Evolutionary conservation across 1,140 invertebrate genomes (phyloP).

Genomic region (Eriosoma lanigerum): DNA sequence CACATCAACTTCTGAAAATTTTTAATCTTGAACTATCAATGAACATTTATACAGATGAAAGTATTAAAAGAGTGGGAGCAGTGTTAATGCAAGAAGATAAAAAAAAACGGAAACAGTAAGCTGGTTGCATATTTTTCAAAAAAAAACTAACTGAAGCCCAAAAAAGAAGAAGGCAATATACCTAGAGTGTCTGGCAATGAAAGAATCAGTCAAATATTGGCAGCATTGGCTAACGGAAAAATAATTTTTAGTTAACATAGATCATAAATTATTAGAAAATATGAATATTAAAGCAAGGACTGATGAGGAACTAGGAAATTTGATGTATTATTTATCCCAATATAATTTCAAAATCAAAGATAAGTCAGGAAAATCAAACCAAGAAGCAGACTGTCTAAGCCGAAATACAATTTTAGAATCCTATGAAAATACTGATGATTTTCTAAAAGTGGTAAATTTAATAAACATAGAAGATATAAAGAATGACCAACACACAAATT

Average conservation of each 20-base stretch:
- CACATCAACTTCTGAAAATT: slow-evolving; percentile 40
- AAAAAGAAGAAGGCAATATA: slow-evolving; percentile 57
- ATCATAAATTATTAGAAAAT: slow-evolving; percentile 59
- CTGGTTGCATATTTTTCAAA: slow-evolving; percentile 56
- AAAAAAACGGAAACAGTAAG: background rate
- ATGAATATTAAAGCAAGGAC: slow-evolving; percentile 57
- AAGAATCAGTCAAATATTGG: slow-evolving; percentile 59
- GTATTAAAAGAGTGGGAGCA: slow-evolving; percentile 53
- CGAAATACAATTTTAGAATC: too few relatives aligned
- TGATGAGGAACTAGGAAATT: slow-evolving; percentile 55
- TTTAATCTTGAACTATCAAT: slow-evolving; percentile 53
- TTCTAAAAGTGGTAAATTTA: too few relatives aligned
- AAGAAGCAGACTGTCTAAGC: too few relatives aligned
- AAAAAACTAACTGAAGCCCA: slow-evolving; percentile 56
- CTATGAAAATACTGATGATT: too few relatives aligned
- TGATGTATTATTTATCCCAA: too few relatives aligned
- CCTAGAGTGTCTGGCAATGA: slow-evolving; percentile 58
- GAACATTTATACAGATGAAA: slow-evolving; percentile 54
- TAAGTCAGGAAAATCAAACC: too few relatives aligned
- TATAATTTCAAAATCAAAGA: too few relatives aligned
- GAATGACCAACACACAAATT: too few relatives aligned
- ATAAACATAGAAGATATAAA: too few relatives aligned
- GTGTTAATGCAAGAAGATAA: slow-evolving; percentile 53
- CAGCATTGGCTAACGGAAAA: slow-evolving; percentile 58
- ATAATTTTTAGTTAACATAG: slow-evolving; percentile 57